Evolutionary conservation across 1,140 invertebrate species (phyloP), one percentile per base, ranked within the genome.

Genomic region (Chymomyza costata): DNA sequence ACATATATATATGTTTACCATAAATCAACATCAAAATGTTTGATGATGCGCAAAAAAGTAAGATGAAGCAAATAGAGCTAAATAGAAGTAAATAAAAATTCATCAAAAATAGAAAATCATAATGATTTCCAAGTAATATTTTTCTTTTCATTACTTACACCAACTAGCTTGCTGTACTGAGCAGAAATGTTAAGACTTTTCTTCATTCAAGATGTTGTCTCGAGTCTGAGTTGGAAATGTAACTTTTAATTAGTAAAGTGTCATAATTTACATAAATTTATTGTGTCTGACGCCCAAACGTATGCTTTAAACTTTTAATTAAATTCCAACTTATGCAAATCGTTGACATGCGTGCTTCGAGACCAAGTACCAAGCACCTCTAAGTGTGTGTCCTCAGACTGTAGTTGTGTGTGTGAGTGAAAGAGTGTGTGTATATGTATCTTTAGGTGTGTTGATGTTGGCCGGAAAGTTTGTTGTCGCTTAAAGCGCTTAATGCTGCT

Each of bases 11-110:
- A 76, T 76, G 67, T 76, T 76, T 76, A 71, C 73, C 71, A 76
- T 76, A 78, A 76, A 76, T 76, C 71, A 76, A 76, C 71, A 76
- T 76, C 71, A 76, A 76, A 76, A 76, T 76, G 71, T 76, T 76
- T 76, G 71, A 76, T 76, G 71, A 80, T 76, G 71, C 71, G 73
- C 78, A 80, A 76, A 76, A 65, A 64, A 64, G 43, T 41, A 64
- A 59, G 56, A 41, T 37, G 31, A 46, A 25, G 30, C 31, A 44
- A 40, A 39, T 37, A 30, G 34, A 59, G 41, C 56, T 44, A 35
- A 34, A 37, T 16, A 40, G 45, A 19, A 38, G 17, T n/a, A n/a
- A n/a, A 19, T 61, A 54, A 21, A 44, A 68, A 48, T 41, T 54
- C 50, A 48, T 47, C 43, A 60, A 47, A 60, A 37, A 34, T 10